phyloP scores from a whole-genome alignment of 2,797 vertebrate species.

The Vultur gryphus region DNA sequence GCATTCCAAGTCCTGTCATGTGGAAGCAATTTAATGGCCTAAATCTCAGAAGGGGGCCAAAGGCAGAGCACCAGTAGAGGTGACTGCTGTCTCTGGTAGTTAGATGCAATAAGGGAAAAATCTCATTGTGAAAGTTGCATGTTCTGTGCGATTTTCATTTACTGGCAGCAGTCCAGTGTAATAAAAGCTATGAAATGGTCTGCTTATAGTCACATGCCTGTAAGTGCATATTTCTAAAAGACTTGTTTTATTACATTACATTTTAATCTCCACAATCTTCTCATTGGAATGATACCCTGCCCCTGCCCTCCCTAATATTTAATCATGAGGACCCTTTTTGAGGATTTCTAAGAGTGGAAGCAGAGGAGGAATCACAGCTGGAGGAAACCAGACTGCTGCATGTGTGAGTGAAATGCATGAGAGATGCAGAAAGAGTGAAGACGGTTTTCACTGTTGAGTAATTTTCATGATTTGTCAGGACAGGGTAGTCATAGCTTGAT shows the following conservation, averaged over 20 bases:
- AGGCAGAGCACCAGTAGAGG: background rate
- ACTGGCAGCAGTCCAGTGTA: background rate
- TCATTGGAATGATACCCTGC: background rate
- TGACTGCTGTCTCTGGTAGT: background rate
- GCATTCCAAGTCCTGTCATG: background rate
- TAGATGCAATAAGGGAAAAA: background rate
- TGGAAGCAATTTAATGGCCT: slow-evolving; percentile 32
- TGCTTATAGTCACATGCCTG: background rate
- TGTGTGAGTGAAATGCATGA: background rate
- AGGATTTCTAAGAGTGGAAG: background rate
- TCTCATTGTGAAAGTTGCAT: background rate
- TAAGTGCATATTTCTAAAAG: background rate
- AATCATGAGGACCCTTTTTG: background rate
- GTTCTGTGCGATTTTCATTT: background rate
- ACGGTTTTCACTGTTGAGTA: background rate
- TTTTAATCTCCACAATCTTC: background rate
- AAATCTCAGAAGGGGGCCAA: background rate
- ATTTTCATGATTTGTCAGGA: background rate
- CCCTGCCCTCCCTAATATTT: background rate
- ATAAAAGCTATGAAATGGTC: background rate
- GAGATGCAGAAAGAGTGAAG: background rate
- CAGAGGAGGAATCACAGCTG: background rate
- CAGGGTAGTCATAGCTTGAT: background rate
- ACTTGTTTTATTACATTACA: background rate
- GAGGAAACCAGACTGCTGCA: background rate